Conservation (phyloP, 2,888 invertebrate genomes). For the Calameuta idolon region DNA sequence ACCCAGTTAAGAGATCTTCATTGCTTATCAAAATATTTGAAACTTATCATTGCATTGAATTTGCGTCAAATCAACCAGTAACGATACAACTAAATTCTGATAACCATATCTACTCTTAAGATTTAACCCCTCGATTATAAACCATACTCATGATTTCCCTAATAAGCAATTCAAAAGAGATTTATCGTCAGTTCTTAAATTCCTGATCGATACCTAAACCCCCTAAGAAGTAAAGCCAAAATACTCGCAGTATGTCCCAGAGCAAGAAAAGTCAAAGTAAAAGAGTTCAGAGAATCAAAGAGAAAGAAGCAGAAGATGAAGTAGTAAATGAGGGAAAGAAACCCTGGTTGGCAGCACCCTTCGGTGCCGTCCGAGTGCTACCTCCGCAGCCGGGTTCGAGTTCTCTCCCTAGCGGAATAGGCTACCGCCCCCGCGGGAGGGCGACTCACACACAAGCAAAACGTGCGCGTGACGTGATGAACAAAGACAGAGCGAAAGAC, state of each 20-base stretch:
- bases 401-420: constrained; percentile 34
- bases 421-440: constrained; percentile 61
- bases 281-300: not conserved
- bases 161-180: not conserved
- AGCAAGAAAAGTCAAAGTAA: constrained; percentile 11
- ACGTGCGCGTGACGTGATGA: constrained; percentile 5
- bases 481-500: constrained; percentile 18
- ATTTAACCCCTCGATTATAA: not conserved
- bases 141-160: not conserved
- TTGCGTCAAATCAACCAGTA: too few species aligned
- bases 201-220: not conserved
- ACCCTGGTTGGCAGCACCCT: not conserved
- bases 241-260: constrained; percentile 8
- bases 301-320: not conserved
- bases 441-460: constrained; percentile 8
- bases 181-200: not conserved
- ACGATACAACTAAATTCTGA: too few species aligned
- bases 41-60: too few species aligned
- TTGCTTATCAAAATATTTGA: too few species aligned
- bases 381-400: constrained; percentile 41
- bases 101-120: not conserved
- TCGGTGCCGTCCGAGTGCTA: constrained; percentile 24
- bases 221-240: not conserved
- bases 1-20: not conserved
- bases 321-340: not conserved